Evolutionary conservation across 2,888 invertebrate genomes (phyloP), one percentile per base, ranked within the genome.

Genomic region (Euproctis similis): DNA sequence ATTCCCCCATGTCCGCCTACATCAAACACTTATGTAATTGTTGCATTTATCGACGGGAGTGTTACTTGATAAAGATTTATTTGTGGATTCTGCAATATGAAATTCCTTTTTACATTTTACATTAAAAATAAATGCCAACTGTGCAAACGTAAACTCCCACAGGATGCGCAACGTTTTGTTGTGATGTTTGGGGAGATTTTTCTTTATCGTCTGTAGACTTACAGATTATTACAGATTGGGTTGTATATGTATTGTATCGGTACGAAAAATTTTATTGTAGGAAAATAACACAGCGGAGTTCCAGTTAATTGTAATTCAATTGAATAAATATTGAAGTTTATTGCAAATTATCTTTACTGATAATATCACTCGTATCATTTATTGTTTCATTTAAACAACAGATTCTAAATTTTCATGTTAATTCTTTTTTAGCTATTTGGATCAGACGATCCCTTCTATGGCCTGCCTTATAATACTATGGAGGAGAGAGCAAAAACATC

Each of bases 381-480:
- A 22, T 23, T 18, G 9, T 31, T 25, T 26, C 24, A 23, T 23
- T 12, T 12, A 13, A 3, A 12, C 10, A 2, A 12, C 10, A 10
- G 4, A n/a, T n/a, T 21, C 12, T 14, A 12, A 17, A 27, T 18
- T 19, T 18, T 24, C 22, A 28, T 26, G 23, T 33, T 17, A 16
- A 29, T 38, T 17, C 31, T 31, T 33, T 78, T 82, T 39, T 71
- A 85, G 85, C 52, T 85, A 28, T 85, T 85, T 46, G 77, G 81
- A 16, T 63, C 76, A 2, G 85, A 85, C 24, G 85, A 85, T 59
- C 84, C 85, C n/a, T 81, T 85, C 58, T 85, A 85, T 61, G 84
- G 84, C 19, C 66, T 85, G 26, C 58, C 77, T 8, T 82, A 63
- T 57, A 81, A 74, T 48, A 43, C 64, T 5, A 46, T 59, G 38